Percentiles rank a stretch among this genome's conserved stretches.
phyloP scores from a whole-genome alignment of 2,113 vertebrate species.

The Eclectus roratus region DNA sequence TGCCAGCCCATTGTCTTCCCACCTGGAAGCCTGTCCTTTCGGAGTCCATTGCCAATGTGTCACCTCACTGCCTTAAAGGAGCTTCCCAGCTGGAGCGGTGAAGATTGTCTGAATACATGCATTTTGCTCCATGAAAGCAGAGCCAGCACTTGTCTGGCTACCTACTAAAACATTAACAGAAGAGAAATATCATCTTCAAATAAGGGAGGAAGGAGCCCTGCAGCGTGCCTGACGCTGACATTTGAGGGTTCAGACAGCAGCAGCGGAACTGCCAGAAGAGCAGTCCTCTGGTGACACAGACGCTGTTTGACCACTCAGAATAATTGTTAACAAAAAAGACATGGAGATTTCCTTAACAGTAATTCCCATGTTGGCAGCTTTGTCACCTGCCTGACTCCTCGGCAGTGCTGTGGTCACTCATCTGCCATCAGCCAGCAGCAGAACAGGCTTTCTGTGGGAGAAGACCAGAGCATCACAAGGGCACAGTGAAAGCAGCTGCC shows the following conservation, averaged over 20 bases:
- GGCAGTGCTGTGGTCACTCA: background rate
- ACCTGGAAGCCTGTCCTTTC: background rate
- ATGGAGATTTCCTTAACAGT: background rate
- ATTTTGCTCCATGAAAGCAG: background rate
- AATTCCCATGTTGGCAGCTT: background rate
- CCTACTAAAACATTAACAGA: background rate
- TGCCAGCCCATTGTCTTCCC: background rate
- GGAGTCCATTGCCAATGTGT: background rate
- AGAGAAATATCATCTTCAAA: background rate
- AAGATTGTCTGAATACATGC: background rate
- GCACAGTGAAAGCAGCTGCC: background rate
- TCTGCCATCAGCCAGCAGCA: background rate
- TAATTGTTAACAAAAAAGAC: background rate
- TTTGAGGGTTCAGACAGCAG: background rate
- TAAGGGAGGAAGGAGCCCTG: background rate
- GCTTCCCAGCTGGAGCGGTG: background rate
- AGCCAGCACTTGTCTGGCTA: background rate
- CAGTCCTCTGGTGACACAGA: background rate
- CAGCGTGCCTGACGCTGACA: background rate
- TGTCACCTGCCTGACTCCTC: background rate
- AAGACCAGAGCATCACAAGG: background rate
- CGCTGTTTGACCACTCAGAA: fast-evolving
- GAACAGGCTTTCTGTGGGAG: background rate
- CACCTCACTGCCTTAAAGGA: background rate
- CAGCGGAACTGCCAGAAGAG: background rate